Evolutionary conservation across 1,140 invertebrate genomes (phyloP).

Genomic region (Brevipalpus yothersi): DNA sequence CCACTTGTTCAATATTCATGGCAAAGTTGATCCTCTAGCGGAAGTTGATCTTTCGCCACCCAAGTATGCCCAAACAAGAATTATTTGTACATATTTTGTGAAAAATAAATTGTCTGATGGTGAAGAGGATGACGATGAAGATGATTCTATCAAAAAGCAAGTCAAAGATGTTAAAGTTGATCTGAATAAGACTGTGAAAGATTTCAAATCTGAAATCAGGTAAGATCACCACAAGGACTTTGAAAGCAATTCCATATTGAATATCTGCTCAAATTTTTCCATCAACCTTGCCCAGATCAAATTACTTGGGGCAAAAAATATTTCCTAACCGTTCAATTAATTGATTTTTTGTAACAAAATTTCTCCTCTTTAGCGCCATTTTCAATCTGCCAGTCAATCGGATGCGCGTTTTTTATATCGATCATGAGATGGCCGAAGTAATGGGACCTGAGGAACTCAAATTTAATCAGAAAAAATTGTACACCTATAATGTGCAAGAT

Average conservation of each 20-base stretch:
- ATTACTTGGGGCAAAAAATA: too few relatives aligned
- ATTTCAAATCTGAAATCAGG: conserved; percentile 12
- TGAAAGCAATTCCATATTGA: too few relatives aligned
- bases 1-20: conserved; percentile 49
- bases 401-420: conserved; percentile 56
- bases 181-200: conserved; percentile 13
- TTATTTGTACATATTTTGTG: conserved; percentile 17
- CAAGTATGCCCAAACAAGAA: conserved; percentile 54
- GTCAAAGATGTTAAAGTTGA: conserved; percentile 9
- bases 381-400: conserved; percentile 45
- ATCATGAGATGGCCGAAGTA: conserved; percentile 33
- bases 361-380: conserved; percentile 4
- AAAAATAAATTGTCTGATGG: neutral
- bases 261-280: too few relatives aligned
- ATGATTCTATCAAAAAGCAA: neutral
- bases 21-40: conserved; percentile 58
- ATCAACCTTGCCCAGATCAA: too few relatives aligned
- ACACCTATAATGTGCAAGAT: conserved; percentile 66
- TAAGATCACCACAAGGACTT: neutral
- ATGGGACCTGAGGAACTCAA: conserved; percentile 11
- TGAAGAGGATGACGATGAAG: conserved; percentile 1
- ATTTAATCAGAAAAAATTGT: conserved; percentile 55
- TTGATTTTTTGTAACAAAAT: neutral
- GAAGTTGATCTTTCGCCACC: conserved; percentile 59
- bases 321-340: neutral